A percentile compares a stretch with the other conserved stretches of the same genome.
Evolutionary conservation across 2,113 vertebrate genomes (phyloP).

Genomic region (Engraulis encrasicolus): DNA sequence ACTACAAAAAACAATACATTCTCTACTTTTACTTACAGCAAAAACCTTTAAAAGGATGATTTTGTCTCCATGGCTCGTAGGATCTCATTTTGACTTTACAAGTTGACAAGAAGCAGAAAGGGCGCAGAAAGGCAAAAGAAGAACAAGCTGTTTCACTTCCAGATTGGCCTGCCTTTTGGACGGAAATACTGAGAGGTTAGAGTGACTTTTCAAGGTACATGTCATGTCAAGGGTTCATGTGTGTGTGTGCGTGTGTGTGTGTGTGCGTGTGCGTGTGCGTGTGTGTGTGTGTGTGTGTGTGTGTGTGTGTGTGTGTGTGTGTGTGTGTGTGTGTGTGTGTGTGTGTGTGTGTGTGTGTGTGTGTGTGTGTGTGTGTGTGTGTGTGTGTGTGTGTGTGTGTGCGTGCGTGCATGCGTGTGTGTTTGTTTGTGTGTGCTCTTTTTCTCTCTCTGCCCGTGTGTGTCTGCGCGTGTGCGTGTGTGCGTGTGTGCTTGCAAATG

Average conservation of each 20-base stretch:
- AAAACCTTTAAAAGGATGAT: too few relatives aligned
- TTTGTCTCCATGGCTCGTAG: too few relatives aligned
- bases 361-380: not conserved
- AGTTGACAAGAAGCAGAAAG: not conserved
- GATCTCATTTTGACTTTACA: not conserved
- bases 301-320: too few relatives aligned
- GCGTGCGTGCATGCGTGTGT: too few relatives aligned
- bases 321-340: not conserved
- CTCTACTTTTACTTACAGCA: too few relatives aligned
- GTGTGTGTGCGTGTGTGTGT: too few relatives aligned
- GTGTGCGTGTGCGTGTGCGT: not conserved
- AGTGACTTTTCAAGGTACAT: slow-evolving; percentile 21
- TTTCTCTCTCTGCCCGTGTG: too few relatives aligned
- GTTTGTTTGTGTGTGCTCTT: not conserved
- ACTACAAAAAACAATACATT: too few relatives aligned
- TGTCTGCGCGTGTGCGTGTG: not conserved
- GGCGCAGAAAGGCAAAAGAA: not conserved
- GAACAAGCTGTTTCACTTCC: slow-evolving; percentile 16
- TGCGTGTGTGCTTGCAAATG: too few relatives aligned
- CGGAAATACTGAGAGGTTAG: slow-evolving; percentile 25
- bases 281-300: not conserved
- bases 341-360: not conserved
- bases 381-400: too few relatives aligned
- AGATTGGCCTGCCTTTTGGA: not conserved
- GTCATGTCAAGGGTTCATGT: not conserved